phyloP scores from a whole-genome alignment of 2,113 vertebrate species.

The Astatotilapia flaviijosephi region DNA sequence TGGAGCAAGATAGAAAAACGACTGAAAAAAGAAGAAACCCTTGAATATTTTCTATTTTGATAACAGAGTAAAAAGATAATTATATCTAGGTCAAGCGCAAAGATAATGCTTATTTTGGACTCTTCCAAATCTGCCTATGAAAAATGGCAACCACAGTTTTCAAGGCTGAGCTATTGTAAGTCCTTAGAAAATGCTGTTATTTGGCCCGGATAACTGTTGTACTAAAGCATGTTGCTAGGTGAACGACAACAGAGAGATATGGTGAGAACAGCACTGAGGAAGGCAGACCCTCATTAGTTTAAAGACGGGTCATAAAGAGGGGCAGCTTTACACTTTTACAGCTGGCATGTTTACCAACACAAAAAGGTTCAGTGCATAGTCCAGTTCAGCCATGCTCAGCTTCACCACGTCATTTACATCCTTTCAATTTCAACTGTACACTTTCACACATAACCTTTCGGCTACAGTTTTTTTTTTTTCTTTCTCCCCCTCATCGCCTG shows the following conservation, averaged over 20 bases:
- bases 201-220: not conserved
- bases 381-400: not conserved
- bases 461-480: not conserved
- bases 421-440: not conserved
- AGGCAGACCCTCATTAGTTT: not conserved
- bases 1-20: not conserved
- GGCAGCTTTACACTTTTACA: slow-evolving; percentile 37
- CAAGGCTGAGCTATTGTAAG: not conserved
- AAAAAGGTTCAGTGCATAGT: slow-evolving; percentile 33
- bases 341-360: slow-evolving; percentile 32
- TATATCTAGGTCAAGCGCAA: not conserved
- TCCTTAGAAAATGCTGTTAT: not conserved
- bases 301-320: slow-evolving; percentile 37
- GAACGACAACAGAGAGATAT: not conserved
- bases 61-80: not conserved
- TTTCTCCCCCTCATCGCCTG: not conserved
- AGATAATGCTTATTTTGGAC: not conserved
- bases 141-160: not conserved
- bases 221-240: slow-evolving; percentile 27
- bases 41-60: not conserved
- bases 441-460: not conserved
- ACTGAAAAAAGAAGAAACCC: not conserved
- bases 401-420: slow-evolving; percentile 3
- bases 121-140: not conserved
- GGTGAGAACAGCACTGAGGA: not conserved